A percentile compares a stretch with the other conserved stretches of the same genome.
phyloP scores from a whole-genome alignment of 2,888 invertebrate species.

The Drosophila picticornis region DNA sequence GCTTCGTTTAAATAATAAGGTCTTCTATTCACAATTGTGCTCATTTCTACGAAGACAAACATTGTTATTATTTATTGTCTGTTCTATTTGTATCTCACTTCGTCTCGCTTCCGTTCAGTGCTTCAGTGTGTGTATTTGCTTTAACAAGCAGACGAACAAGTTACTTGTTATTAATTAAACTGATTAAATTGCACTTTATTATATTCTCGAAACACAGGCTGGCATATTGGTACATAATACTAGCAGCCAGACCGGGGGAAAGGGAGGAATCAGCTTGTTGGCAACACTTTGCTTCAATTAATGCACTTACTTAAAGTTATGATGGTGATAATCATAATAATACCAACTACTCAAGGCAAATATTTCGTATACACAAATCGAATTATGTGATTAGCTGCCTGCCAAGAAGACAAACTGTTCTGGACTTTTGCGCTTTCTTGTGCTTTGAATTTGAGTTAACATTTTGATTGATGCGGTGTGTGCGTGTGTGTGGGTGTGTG shows the following conservation, averaged over 20 bases:
- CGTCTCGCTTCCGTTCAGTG: not conserved
- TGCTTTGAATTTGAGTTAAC: conserved; percentile 10
- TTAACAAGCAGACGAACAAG: conserved; percentile 9
- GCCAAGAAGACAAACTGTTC: conserved; percentile 17
- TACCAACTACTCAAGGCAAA: conserved; percentile 27
- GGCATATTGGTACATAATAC: conserved; percentile 5
- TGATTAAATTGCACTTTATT: conserved; percentile 68
- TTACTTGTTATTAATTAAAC: conserved; percentile 70
- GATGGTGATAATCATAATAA: conserved; percentile 51
- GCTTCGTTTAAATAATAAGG: conserved; percentile 44
- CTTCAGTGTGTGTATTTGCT: not conserved
- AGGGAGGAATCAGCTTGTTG: not conserved
- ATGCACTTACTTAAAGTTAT: conserved; percentile 42
- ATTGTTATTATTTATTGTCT: conserved; percentile 35
- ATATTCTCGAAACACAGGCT: conserved; percentile 5
- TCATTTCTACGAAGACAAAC: conserved; percentile 34
- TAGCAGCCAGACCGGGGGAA: not conserved
- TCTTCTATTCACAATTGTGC: conserved; percentile 27
- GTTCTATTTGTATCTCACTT: not conserved
- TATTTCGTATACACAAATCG: conserved; percentile 46
- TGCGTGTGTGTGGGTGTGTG: conserved; percentile 1
- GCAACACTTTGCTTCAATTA: conserved; percentile 53
- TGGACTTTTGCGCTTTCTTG: not conserved
- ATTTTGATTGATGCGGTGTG: conserved; percentile 29
- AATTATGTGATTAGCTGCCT: conserved; percentile 55